A percentile compares a stretch with the other conserved stretches of the same genome.
Evolutionary conservation across 2,797 vertebrate species (phyloP).

Genomic region (Erpetoichthys calabaricus): DNA sequence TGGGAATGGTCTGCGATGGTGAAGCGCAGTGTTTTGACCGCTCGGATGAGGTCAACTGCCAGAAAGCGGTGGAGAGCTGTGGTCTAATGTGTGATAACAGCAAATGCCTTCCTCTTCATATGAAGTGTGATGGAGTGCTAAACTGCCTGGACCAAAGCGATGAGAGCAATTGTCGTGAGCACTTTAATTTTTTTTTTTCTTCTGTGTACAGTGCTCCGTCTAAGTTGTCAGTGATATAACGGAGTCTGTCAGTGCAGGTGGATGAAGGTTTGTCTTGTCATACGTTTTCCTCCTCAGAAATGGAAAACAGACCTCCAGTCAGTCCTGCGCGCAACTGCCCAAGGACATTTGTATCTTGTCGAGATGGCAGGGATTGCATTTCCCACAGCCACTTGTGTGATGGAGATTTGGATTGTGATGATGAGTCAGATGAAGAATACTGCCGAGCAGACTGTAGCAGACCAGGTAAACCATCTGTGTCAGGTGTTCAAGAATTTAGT

Average conservation of each 20-base stretch:
- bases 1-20: slow-evolving; percentile 54
- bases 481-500: no score
- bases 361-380: slow-evolving; percentile 42
- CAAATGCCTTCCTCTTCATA: slow-evolving; percentile 62
- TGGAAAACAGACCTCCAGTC: not conserved
- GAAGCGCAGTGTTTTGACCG: slow-evolving; percentile 55
- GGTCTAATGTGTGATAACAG: slow-evolving; percentile 55
- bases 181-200: no score
- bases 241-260: no score
- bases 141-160: slow-evolving; percentile 71
- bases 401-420: slow-evolving; percentile 56
- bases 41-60: slow-evolving; percentile 67
- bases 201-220: no score
- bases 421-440: slow-evolving; percentile 60
- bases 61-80: slow-evolving; percentile 39
- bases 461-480: slow-evolving; percentile 39
- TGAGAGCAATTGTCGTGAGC: slow-evolving; percentile 63
- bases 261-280: no score
- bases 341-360: slow-evolving; percentile 41
- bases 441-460: slow-evolving; percentile 45
- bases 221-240: no score
- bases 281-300: no score
- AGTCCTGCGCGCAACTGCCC: slow-evolving; percentile 28
- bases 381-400: slow-evolving; percentile 51
- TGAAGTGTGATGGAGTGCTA: slow-evolving; percentile 66